These are phyloP conservation scores for Scarus forsteni DNA, from an alignment of 2,797 vertebrate genomes.

Conservation along the genomic window DNA sequence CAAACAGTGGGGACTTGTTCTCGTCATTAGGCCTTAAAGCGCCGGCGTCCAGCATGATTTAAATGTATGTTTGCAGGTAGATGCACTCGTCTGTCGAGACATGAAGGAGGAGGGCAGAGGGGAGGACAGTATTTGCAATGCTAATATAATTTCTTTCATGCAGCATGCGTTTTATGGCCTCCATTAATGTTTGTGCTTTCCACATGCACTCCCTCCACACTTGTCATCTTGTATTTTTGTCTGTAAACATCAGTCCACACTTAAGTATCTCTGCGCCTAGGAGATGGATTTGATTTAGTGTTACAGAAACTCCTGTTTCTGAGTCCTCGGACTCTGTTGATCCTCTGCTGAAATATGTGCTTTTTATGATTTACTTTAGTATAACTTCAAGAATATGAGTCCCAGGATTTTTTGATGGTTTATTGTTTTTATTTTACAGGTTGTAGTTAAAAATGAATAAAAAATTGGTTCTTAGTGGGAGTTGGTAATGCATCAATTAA, in stretches of 20 bases:
- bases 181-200: constrained; percentile 54
- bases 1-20: constrained; percentile 24
- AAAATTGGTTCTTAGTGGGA: no score
- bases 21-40: constrained; percentile 26
- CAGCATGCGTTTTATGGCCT: constrained; percentile 48
- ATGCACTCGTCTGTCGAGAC: background rate
- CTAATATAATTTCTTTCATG: constrained; percentile 58
- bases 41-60: constrained; percentile 17
- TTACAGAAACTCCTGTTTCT: no score
- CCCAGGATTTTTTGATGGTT: no score
- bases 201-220: constrained; percentile 6
- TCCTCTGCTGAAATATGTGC: no score
- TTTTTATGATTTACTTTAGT: no score
- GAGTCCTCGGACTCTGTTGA: no score
- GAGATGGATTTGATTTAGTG: no score
- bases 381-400: no score
- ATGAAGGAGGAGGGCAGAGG: constrained; percentile 1
- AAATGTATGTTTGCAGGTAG: constrained; percentile 4
- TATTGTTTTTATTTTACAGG: no score
- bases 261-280: no score
- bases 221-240: background rate
- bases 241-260: background rate
- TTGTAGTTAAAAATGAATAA: no score
- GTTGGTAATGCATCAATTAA: no score
- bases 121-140: constrained; percentile 55